phyloP scores from a whole-genome alignment of 2,113 vertebrate genomes.

The Nesogale talazaci region DNA sequence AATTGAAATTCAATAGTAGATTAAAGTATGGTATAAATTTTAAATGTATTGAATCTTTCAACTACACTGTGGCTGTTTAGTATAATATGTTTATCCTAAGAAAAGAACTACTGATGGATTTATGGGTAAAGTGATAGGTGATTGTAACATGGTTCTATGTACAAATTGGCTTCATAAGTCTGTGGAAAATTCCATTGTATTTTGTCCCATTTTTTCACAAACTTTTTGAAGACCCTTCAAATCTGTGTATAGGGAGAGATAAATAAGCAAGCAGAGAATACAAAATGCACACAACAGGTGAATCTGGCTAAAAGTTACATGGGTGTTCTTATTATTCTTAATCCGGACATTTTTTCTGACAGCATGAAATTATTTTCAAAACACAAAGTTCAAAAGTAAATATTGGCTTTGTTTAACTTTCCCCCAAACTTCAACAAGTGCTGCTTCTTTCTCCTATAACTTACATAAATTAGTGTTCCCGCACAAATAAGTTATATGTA shows the following conservation, averaged over 20 bases:
- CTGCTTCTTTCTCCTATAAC: background rate
- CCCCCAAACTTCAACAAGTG: background rate
- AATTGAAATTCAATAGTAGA: background rate
- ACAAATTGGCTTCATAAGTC: no score
- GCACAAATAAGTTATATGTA: background rate
- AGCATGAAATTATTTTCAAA: background rate
- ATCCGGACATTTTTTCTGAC: background rate
- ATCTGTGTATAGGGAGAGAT: background rate
- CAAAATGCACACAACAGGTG: background rate
- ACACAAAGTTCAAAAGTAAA: background rate
- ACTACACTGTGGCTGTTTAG: background rate
- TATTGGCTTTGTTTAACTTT: background rate
- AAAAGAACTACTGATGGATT: background rate
- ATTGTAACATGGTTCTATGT: background rate
- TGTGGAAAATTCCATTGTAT: no score
- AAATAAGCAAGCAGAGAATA: background rate
- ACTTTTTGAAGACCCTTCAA: no score
- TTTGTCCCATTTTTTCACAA: no score
- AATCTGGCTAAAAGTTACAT: background rate
- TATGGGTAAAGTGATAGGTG: background rate
- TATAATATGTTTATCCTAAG: background rate
- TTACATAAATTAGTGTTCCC: background rate
- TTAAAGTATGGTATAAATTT: background rate
- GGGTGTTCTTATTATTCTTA: background rate
- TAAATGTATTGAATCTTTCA: background rate